These are phyloP conservation scores for Dinothrombium tinctorium DNA, from an alignment of 1,140 invertebrate genomes.

Conservation along the genomic window DNA sequence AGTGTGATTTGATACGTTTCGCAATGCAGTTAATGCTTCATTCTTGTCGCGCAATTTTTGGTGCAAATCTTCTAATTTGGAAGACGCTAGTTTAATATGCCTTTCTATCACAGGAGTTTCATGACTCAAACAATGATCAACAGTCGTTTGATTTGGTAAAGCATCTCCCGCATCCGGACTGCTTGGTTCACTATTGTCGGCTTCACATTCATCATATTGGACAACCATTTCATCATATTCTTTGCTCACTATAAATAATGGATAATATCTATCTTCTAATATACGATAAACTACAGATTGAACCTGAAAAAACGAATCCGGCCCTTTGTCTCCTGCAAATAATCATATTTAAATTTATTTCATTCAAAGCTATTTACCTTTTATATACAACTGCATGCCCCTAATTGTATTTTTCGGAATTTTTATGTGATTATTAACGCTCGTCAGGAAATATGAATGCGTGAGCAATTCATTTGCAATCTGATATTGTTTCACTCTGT, in stretches of 20 bases:
- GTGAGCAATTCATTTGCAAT: conserved; percentile 48
- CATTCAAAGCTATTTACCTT: no score
- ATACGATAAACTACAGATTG: conserved; percentile 40
- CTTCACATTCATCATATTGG: neutral
- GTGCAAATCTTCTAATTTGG: neutral
- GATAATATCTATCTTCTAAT: conserved; percentile 34
- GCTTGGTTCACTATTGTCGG: neutral
- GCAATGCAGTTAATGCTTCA: conserved; percentile 3
- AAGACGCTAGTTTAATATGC: conserved; percentile 36
- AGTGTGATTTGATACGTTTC: neutral
- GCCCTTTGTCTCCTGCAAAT: conserved; percentile 41
- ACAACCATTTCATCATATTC: conserved; percentile 44
- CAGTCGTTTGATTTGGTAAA: neutral
- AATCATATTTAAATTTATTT: no score
- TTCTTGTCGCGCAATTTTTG: conserved; percentile 2
- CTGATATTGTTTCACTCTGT: conserved; percentile 29
- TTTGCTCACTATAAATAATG: conserved; percentile 59
- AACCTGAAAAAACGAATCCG: conserved; percentile 51
- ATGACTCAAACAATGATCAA: neutral
- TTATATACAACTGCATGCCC: no score
- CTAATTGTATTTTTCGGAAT: conserved; percentile 32
- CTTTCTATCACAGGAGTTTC: conserved; percentile 16
- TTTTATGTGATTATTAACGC: conserved; percentile 51
- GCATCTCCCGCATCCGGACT: neutral
- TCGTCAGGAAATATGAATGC: conserved; percentile 42